phyloP scores from a whole-genome alignment of 2,888 invertebrate species.

The Yponomeuta sedellus region DNA sequence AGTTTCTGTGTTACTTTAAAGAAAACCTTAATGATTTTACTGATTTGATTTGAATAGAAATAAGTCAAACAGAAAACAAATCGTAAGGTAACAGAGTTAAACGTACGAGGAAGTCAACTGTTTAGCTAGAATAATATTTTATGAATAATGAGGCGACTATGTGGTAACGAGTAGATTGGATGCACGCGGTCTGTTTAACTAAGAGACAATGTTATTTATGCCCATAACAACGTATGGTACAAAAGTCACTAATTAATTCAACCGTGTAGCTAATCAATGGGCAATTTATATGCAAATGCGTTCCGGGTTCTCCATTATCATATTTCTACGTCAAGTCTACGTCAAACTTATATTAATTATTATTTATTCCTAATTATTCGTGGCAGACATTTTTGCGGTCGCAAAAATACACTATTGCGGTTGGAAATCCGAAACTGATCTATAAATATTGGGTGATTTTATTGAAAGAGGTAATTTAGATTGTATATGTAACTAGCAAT shows the following conservation, averaged over 20 bases:
- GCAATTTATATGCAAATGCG: not conserved
- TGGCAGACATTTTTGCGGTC: not conserved
- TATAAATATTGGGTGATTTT: too few species aligned
- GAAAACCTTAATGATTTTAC: too few species aligned
- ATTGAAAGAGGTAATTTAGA: too few species aligned
- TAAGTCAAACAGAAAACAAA: too few species aligned
- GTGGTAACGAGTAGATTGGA: not conserved
- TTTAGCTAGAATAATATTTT: not conserved
- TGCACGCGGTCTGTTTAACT: not conserved
- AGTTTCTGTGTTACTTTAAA: too few species aligned
- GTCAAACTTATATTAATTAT: conserved; percentile 45
- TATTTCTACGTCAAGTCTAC: conserved; percentile 38
- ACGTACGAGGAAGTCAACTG: too few species aligned
- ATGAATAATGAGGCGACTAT: not conserved
- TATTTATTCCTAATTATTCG: not conserved
- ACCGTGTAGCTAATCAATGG: not conserved
- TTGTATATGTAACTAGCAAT: too few species aligned
- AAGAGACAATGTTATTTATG: not conserved
- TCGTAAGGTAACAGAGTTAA: too few species aligned
- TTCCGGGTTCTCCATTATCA: conserved; percentile 10
- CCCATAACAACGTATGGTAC: not conserved
- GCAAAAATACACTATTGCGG: not conserved
- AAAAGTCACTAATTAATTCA: not conserved
- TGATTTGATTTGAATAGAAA: too few species aligned
- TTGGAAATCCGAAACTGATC: too few species aligned